These are phyloP conservation scores for Orthonyx spaldingii DNA, from an alignment of 2,113 vertebrate species.

Conservation along the genomic window DNA sequence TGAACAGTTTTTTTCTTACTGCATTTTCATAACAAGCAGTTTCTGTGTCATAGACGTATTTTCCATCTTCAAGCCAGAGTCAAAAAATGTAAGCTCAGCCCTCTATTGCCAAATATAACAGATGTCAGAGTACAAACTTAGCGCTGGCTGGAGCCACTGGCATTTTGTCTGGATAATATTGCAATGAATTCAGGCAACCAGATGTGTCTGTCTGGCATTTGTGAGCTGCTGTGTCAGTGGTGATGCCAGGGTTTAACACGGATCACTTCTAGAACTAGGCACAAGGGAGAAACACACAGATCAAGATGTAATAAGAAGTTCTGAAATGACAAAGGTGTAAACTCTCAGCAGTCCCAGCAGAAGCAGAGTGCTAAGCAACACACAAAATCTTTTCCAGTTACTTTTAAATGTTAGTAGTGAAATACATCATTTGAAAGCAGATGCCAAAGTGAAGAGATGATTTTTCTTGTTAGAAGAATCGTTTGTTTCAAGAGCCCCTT, in stretches of 20 bases:
- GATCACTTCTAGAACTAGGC: not conserved
- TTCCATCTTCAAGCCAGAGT: not conserved
- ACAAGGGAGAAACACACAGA: not conserved
- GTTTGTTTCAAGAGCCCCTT: not conserved
- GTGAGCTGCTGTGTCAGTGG: not conserved
- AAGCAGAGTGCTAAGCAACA: not conserved
- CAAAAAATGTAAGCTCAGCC: not conserved
- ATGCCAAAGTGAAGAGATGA: not conserved
- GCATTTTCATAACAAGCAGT: not conserved
- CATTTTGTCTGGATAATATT: constrained; percentile 41
- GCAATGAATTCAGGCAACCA: constrained; percentile 16
- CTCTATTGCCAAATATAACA: constrained; percentile 13
- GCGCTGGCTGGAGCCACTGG: constrained; percentile 6
- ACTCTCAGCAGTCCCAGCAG: not conserved
- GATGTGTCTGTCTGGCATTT: constrained; percentile 9
- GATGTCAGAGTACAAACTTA: constrained; percentile 31
- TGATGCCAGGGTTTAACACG: not conserved
- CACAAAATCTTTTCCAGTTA: not conserved
- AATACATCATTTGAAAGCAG: not conserved
- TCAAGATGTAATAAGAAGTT: not conserved
- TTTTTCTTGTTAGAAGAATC: not conserved
- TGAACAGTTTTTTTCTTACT: not conserved
- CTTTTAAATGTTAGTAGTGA: not conserved
- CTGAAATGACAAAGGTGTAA: not conserved
- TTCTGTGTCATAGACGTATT: not conserved